Conservation (phyloP, 1,140 invertebrate genomes). For the Palaemon carinicauda region DNA sequence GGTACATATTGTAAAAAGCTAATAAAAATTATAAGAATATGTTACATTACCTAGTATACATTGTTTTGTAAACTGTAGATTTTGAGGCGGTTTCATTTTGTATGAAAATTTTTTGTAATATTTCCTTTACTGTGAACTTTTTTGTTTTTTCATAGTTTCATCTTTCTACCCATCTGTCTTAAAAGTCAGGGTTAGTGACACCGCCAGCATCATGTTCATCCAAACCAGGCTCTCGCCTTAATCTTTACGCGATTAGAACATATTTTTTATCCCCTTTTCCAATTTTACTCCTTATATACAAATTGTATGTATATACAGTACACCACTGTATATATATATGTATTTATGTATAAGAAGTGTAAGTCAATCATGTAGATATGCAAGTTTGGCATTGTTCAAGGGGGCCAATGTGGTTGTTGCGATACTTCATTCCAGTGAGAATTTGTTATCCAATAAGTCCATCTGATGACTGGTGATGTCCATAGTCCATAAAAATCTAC, state of each 20-base stretch:
- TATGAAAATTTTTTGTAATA: background rate
- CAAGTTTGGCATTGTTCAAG: background rate
- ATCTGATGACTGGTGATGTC: background rate
- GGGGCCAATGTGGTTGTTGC: constrained; percentile 31
- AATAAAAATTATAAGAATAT: no score
- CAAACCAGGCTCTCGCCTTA: constrained; percentile 17
- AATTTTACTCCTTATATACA: no score
- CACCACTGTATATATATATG: background rate
- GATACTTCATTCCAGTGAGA: constrained; percentile 9
- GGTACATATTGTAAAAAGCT: no score
- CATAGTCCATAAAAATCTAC: background rate
- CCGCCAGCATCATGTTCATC: constrained; percentile 7
- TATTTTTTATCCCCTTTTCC: constrained; percentile 21
- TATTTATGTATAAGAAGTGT: background rate
- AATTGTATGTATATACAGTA: constrained; percentile 24
- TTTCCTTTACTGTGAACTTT: background rate
- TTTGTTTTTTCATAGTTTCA: background rate
- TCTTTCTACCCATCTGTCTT: background rate
- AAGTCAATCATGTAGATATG: background rate
- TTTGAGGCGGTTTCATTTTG: no score
- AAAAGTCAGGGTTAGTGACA: background rate
- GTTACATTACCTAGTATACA: no score
- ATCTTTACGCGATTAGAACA: constrained; percentile 22
- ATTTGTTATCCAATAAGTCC: no score
- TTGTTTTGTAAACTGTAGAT: no score